A percentile compares a stretch with the other conserved stretches of the same genome.
Conservation (phyloP, 92 coral and sea anemone species). For the Scolanthus callimorphus region DNA sequence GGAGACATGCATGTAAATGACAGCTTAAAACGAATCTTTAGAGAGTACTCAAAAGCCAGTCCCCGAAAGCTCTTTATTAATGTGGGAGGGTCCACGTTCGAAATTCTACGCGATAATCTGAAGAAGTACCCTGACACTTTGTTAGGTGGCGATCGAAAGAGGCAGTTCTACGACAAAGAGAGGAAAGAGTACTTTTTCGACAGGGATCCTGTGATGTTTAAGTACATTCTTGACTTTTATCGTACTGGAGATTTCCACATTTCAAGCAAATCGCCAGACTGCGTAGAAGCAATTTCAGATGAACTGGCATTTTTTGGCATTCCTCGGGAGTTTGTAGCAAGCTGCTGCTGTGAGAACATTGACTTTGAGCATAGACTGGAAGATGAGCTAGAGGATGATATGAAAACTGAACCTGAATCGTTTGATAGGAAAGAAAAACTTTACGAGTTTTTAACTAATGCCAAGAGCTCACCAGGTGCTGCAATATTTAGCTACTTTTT, state of each 20-base stretch:
- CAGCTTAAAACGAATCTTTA: too few relatives aligned
- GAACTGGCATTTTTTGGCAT: conserved; percentile 68
- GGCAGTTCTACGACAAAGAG: conserved; percentile 56
- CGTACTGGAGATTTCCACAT: too few relatives aligned
- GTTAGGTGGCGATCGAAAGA: conserved; percentile 65
- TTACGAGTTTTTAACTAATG: conserved; percentile 59
- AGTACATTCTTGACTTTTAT: too few relatives aligned
- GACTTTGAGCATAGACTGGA: conserved; percentile 27
- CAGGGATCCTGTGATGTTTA: conserved; percentile 72
- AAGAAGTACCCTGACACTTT: conserved; percentile 80
- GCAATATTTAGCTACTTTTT: conserved; percentile 54
- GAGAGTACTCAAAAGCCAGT: too few relatives aligned
- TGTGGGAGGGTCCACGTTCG: conserved; percentile 78
- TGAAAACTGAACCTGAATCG: conserved; percentile 13
- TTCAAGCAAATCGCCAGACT: conserved; percentile 52
- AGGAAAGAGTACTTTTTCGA: conserved; percentile 86
- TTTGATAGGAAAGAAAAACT: conserved; percentile 39
- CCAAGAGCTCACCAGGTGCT: conserved; percentile 48
- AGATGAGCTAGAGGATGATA: conserved; percentile 16
- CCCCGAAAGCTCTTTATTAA: too few relatives aligned
- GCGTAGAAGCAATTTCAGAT: conserved; percentile 72
- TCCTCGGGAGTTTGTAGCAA: conserved; percentile 55
- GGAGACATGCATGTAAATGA: too few relatives aligned
- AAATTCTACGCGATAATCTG: conserved; percentile 64
- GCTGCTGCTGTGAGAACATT: conserved; percentile 74